Percentiles rank a stretch among this genome's conserved stretches.
Evolutionary conservation across 2,113 vertebrate species (phyloP).

Genomic region (Oxyruncus cristatus): DNA sequence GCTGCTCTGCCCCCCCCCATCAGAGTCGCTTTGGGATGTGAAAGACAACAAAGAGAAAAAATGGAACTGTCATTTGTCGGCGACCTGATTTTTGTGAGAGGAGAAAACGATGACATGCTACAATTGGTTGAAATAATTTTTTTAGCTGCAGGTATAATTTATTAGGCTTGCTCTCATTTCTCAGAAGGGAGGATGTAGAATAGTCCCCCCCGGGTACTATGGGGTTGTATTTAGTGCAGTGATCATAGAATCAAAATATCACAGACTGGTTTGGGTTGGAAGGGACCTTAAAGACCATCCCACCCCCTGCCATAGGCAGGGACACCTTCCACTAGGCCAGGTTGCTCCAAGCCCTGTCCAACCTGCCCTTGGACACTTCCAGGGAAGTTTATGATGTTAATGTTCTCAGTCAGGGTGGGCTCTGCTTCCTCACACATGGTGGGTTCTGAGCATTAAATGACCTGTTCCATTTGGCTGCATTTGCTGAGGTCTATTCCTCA

Average conservation of each 20-base stretch:
- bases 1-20: neutral
- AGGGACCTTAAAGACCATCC: neutral
- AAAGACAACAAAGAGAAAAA: neutral
- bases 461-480: neutral
- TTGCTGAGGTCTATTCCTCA: neutral
- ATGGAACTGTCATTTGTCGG: neutral
- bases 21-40: neutral
- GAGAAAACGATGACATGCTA: neutral
- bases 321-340: neutral
- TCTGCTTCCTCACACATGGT: fast-evolving
- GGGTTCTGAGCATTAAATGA: neutral
- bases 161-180: neutral
- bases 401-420: neutral
- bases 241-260: neutral
- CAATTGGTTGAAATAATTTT: neutral
- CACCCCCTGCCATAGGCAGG: neutral
- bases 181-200: neutral
- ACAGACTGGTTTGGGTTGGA: neutral
- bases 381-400: neutral
- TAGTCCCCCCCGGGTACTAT: neutral
- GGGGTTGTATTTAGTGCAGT: neutral
- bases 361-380: neutral
- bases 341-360: neutral
- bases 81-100: conserved; percentile 1
- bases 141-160: neutral